phyloP scores from a whole-genome alignment of 2,888 invertebrate genomes.

The Mantis religiosa region DNA sequence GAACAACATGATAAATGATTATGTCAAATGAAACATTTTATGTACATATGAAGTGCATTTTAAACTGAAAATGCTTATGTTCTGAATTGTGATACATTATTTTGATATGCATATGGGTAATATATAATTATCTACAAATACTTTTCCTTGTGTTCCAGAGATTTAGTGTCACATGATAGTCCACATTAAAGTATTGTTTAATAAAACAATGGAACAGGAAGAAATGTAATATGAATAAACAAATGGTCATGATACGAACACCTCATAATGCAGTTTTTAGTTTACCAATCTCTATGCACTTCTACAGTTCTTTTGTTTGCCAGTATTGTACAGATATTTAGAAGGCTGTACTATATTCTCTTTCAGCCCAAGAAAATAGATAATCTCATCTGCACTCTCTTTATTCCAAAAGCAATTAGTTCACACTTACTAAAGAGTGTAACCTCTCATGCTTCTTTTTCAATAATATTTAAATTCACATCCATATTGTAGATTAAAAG shows the following conservation, averaged over 20 bases:
- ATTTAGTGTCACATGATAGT: not conserved
- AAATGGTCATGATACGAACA: not conserved
- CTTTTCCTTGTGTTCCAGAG: not conserved
- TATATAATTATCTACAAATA: not conserved
- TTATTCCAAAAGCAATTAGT: no score
- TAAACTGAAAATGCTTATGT: not conserved
- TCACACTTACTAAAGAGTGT: no score
- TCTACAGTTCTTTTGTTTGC: not conserved
- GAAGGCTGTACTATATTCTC: not conserved
- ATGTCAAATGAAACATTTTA: conserved; percentile 1
- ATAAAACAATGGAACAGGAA: not conserved
- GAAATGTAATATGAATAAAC: not conserved
- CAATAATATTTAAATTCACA: no score
- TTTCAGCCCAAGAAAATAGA: not conserved
- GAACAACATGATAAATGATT: not conserved
- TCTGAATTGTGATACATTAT: not conserved
- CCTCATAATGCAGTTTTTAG: not conserved
- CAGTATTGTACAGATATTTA: not conserved
- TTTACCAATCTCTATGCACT: not conserved
- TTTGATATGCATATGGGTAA: not conserved
- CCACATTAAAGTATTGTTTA: not conserved
- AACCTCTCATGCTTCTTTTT: no score
- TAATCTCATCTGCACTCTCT: not conserved
- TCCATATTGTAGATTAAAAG: no score
- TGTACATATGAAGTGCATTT: not conserved